A percentile compares a stretch with the other conserved stretches of the same genome.
These are phyloP conservation scores for Physocephala rufipes DNA, from an alignment of 2,888 invertebrate species.

Conservation along the genomic window DNA sequence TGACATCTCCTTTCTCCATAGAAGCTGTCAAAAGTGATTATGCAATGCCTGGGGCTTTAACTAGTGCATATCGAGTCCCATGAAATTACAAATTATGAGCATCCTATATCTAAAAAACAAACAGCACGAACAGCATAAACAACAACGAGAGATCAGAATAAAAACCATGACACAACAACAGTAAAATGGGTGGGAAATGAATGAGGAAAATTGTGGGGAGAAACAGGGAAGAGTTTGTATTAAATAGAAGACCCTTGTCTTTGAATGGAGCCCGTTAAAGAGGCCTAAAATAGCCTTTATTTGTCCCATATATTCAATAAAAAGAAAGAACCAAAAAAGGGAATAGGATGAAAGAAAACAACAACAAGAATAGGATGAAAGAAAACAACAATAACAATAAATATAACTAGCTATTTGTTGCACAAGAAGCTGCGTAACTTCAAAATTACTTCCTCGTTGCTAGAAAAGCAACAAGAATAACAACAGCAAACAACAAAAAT, in stretches of 20 bases:
- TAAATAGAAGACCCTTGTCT: constrained; percentile 18
- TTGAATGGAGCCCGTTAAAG: constrained; percentile 9
- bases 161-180: constrained; percentile 2
- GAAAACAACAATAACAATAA: constrained; percentile 9
- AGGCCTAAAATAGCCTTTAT: constrained; percentile 25
- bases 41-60: background rate
- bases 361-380: background rate
- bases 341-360: background rate
- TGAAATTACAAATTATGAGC: background rate
- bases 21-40: background rate
- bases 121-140: too few relatives aligned
- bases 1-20: background rate
- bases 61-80: too few relatives aligned
- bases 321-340: background rate
- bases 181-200: background rate
- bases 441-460: constrained; percentile 36
- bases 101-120: background rate
- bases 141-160: background rate
- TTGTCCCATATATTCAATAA: constrained; percentile 21
- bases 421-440: constrained; percentile 30
- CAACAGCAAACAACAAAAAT: constrained; percentile 23
- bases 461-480: constrained; percentile 16
- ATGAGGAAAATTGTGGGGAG: too few relatives aligned
- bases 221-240: background rate
- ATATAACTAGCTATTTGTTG: background rate